Conservation (phyloP, 2,113 vertebrate genomes). For the Prinia subflava region DNA sequence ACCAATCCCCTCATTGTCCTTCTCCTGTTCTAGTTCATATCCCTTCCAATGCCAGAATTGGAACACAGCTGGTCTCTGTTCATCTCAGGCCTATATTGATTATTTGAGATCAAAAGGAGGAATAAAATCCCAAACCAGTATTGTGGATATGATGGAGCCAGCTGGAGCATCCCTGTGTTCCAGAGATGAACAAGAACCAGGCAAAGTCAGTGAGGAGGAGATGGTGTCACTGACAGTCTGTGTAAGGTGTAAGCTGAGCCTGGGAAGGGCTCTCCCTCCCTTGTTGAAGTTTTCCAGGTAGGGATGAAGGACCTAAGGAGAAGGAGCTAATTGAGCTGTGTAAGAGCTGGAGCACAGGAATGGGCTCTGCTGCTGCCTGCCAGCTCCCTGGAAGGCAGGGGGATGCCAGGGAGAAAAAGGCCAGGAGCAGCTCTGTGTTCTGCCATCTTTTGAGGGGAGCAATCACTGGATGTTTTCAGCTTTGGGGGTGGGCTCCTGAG, state of each 20-base stretch:
- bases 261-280: neutral
- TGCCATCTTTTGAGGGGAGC: neutral
- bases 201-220: neutral
- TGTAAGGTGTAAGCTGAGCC: neutral
- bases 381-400: neutral
- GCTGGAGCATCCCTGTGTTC: neutral
- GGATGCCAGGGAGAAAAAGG: neutral
- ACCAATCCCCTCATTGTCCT: neutral
- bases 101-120: neutral
- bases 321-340: neutral
- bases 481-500: neutral
- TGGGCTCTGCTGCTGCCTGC: rapidly evolving
- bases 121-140: neutral
- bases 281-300: neutral
- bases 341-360: neutral
- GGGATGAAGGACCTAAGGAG: neutral
- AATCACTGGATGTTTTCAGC: neutral
- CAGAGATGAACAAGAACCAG: too few relatives aligned
- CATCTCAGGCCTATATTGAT: neutral
- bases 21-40: neutral
- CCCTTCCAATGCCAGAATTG: neutral
- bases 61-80: neutral
- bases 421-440: neutral
- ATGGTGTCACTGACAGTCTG: rapidly evolving
- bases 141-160: neutral